A percentile compares a stretch with the other conserved stretches of the same genome.
Conservation (phyloP, 2,113 vertebrate species). For the Rana temporaria region DNA sequence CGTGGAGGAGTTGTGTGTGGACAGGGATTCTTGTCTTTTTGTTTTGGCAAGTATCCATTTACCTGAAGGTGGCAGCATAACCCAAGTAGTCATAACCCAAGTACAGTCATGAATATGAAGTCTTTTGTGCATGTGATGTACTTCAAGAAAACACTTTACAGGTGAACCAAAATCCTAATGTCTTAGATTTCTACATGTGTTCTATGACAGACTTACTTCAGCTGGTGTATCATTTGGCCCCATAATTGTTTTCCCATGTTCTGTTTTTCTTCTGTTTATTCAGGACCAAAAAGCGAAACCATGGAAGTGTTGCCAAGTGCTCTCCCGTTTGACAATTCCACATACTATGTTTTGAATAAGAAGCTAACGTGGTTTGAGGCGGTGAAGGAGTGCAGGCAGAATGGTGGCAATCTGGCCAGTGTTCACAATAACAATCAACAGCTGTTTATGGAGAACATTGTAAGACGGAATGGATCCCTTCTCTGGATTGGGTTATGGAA, state of each 20-base stretch:
- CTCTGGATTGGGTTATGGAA: constrained; percentile 92
- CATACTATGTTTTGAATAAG: constrained; percentile 78
- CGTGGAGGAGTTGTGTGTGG: no score
- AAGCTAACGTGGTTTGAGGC: constrained; percentile 88
- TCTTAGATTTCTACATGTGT: no score
- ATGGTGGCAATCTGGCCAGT: constrained; percentile 82
- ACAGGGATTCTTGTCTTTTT: no score
- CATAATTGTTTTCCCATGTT: neutral
- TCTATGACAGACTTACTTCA: no score
- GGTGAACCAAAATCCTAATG: no score
- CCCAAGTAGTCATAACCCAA: no score
- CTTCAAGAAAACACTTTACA: no score
- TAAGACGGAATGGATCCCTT: constrained; percentile 84
- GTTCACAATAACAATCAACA: constrained; percentile 76
- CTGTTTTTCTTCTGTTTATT: neutral
- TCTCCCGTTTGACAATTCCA: constrained; percentile 71
- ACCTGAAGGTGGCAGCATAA: no score
- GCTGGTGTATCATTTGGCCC: no score
- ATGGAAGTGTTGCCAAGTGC: constrained; percentile 67
- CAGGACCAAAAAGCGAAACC: constrained; percentile 74
- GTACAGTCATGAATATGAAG: no score
- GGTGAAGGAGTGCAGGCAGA: constrained; percentile 75
- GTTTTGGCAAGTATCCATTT: no score
- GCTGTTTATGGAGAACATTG: constrained; percentile 77
- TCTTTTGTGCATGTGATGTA: no score